Evolutionary conservation across 1,140 invertebrate species (phyloP).

Genomic region (Drosophila grimshawi): DNA sequence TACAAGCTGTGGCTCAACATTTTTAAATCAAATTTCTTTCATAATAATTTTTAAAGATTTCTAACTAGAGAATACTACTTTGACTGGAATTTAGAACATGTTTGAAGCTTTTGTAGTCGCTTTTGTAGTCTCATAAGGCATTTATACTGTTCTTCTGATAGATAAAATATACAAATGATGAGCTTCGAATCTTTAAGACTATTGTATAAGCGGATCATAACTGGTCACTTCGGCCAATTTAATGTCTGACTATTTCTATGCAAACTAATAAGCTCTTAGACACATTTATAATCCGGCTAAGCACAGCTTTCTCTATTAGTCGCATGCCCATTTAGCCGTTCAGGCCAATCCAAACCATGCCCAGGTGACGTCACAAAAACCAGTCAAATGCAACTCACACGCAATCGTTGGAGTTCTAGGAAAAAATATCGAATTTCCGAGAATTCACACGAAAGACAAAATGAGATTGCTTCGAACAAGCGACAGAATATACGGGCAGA

Average conservation of each 20-base stretch:
- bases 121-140: background rate
- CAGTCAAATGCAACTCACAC: slow-evolving; percentile 18
- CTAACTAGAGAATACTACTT: background rate
- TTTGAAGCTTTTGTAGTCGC: background rate
- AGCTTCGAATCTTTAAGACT: background rate
- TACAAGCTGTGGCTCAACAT: too few relatives aligned
- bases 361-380: slow-evolving; percentile 56
- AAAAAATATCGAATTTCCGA: slow-evolving; percentile 82
- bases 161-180: background rate
- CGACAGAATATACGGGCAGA: slow-evolving; percentile 12
- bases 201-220: background rate
- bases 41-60: too few relatives aligned
- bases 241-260: background rate
- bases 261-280: background rate
- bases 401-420: slow-evolving; percentile 69
- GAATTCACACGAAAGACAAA: slow-evolving; percentile 82
- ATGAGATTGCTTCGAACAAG: slow-evolving; percentile 60
- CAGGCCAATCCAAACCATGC: background rate
- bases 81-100: background rate
- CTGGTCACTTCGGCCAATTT: background rate
- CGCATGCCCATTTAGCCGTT: slow-evolving; percentile 10
- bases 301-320: slow-evolving; percentile 9
- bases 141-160: background rate
- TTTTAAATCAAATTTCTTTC: too few relatives aligned
- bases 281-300: background rate